Evolutionary conservation across 2,797 vertebrate genomes (phyloP).

Genomic region (Enteromius unitaeniatus): DNA sequence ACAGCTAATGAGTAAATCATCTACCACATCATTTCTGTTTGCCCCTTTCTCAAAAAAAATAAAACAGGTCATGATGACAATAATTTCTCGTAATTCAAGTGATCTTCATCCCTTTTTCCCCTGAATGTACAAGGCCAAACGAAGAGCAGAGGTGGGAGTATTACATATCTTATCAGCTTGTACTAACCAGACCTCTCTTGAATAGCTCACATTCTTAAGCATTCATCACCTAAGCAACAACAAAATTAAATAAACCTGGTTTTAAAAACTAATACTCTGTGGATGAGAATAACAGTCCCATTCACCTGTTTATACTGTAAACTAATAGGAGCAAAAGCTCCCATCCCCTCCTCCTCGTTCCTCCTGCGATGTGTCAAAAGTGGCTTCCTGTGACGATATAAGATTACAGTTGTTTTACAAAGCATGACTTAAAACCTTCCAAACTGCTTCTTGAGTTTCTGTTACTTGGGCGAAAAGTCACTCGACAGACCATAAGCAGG

Average conservation of each 20-base stretch:
- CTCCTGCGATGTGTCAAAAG: not conserved
- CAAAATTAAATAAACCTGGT: conserved; percentile 24
- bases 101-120: conserved; percentile 21
- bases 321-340: not conserved
- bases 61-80: not conserved
- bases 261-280: conserved; percentile 22
- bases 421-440: not conserved
- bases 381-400: conserved; percentile 18
- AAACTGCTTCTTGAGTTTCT: conserved; percentile 21
- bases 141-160: conserved; percentile 46
- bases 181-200: conserved; percentile 62
- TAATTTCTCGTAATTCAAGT: conserved; percentile 20
- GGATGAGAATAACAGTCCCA: not conserved
- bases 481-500: not conserved
- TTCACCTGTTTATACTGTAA: not conserved
- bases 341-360: not conserved
- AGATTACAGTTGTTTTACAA: conserved; percentile 10
- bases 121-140: conserved; percentile 8
- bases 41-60: not conserved
- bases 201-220: conserved; percentile 71
- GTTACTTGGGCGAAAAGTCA: not conserved
- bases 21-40: not conserved
- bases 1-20: not conserved
- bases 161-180: conserved; percentile 62
- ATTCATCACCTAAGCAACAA: conserved; percentile 56